Percentiles rank a stretch among this genome's conserved stretches.
phyloP scores from a whole-genome alignment of 2,888 invertebrate species.

The Hymenopus coronatus region DNA sequence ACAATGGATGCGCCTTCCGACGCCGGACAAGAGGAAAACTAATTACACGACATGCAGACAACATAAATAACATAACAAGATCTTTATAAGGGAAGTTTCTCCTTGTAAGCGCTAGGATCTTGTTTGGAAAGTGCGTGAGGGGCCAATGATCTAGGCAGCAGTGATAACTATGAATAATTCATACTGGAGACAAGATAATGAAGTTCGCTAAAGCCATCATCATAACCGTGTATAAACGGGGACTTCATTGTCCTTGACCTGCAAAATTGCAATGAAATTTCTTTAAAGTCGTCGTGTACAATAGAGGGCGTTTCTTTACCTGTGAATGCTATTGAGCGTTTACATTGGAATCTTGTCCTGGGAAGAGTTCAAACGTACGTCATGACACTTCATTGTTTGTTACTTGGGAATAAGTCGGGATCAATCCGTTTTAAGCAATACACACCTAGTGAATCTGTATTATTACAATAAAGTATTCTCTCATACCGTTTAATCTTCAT shows the following conservation, averaged over 20 bases:
- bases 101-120: neutral
- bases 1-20: neutral
- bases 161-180: neutral
- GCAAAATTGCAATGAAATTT: neutral
- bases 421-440: too few relatives aligned
- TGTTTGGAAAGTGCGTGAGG: neutral
- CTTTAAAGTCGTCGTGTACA: neutral
- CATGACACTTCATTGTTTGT: too few relatives aligned
- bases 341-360: neutral
- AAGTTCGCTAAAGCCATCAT: neutral
- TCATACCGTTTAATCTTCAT: too few relatives aligned
- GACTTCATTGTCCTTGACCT: neutral
- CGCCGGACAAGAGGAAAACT: neutral
- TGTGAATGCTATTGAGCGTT: neutral
- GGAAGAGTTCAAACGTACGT: neutral
- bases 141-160: neutral
- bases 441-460: too few relatives aligned
- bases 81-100: neutral
- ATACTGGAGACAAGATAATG: neutral
- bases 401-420: too few relatives aligned
- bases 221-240: neutral
- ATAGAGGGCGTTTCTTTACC: neutral
- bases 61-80: neutral
- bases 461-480: too few relatives aligned
- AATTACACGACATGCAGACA: neutral